Conservation (phyloP, 2,797 vertebrate species). For the Eulemur albifrons region DNA sequence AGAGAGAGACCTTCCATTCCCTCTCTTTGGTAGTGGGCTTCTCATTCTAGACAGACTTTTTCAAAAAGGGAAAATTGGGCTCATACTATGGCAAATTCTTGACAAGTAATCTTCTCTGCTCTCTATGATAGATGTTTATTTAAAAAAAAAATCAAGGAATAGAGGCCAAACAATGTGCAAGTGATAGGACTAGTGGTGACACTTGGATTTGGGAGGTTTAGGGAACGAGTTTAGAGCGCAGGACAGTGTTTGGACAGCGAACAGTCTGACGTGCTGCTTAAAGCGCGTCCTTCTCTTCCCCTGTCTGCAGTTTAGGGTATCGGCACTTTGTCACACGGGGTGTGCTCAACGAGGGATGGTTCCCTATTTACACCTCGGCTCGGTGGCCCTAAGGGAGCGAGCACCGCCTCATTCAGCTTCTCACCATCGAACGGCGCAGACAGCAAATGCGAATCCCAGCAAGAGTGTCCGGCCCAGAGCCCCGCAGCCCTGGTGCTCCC, state of each 20-base stretch:
- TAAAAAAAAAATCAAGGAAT: background rate
- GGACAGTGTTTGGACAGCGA: background rate
- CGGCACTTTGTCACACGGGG: background rate
- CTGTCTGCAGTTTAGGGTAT: accelerated
- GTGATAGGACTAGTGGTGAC: background rate
- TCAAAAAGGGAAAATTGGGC: background rate
- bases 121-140: background rate
- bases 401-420: background rate
- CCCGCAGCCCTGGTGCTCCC: background rate
- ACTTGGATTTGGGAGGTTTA: background rate
- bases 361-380: slow-evolving; percentile 63
- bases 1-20: accelerated
- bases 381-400: background rate
- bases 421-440: slow-evolving; percentile 31
- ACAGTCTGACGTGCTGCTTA: accelerated
- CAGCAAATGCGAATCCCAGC: slow-evolving; percentile 39
- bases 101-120: background rate
- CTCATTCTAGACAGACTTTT: accelerated
- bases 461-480: slow-evolving; percentile 21
- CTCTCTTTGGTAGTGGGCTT: too few relatives aligned
- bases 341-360: accelerated
- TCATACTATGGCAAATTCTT: background rate
- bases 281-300: accelerated
- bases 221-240: background rate
- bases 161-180: too few relatives aligned